phyloP scores from a whole-genome alignment of 2,113 vertebrate genomes.

The Clarias batrachus region DNA sequence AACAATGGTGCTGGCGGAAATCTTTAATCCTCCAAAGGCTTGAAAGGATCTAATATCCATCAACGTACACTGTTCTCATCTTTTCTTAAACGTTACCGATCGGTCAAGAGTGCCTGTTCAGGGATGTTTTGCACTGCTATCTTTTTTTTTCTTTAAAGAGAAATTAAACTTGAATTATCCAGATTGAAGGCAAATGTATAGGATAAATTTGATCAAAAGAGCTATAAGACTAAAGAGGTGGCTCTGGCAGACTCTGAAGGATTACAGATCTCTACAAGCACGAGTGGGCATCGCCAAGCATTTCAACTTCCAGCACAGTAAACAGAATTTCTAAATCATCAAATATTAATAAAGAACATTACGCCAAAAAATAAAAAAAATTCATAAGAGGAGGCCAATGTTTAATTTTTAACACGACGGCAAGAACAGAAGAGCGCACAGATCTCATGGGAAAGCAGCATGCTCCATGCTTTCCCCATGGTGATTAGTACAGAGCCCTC shows the following conservation, averaged over 20 bases:
- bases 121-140: background rate
- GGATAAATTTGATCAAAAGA: background rate
- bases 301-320: background rate
- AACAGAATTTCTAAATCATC: background rate
- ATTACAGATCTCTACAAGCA: background rate
- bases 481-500: conserved; percentile 43
- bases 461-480: conserved; percentile 52
- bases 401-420: background rate
- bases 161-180: no score
- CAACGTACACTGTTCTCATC: background rate
- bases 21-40: background rate
- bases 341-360: background rate
- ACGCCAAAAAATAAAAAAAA: background rate
- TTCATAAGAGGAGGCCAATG: background rate
- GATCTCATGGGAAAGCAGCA: conserved; percentile 47
- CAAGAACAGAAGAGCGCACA: conserved; percentile 9
- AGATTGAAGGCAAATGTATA: background rate
- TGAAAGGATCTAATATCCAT: background rate
- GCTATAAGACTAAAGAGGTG: background rate
- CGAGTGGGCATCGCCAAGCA: background rate
- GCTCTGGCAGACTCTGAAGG: background rate
- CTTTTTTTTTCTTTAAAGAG: no score
- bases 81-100: background rate
- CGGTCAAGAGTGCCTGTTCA: background rate
- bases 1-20: background rate